phyloP scores from a whole-genome alignment of 2,797 vertebrate genomes.

The Perodicticus potto region DNA sequence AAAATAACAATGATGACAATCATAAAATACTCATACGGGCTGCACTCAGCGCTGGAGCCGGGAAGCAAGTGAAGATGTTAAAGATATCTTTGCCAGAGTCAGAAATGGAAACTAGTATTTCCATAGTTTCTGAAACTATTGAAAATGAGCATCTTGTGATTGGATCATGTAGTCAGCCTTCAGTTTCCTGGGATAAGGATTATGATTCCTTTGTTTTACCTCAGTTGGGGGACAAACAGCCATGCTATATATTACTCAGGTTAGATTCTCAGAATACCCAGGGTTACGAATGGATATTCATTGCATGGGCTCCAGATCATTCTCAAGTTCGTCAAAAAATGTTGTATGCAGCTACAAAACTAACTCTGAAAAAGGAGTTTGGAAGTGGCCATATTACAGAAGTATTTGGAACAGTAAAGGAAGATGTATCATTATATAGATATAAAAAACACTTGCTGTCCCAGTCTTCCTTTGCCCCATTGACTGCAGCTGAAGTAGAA shows the following conservation, averaged over 20 bases:
- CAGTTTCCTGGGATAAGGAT: constrained; percentile 95
- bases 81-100: constrained; percentile 94
- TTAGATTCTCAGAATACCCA: constrained; percentile 97
- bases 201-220: constrained; percentile 94
- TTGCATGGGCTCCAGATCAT: constrained; percentile 97
- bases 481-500: too few relatives aligned
- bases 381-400: constrained; percentile 96
- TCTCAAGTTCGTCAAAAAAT: constrained; percentile 97
- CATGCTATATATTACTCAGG: constrained; percentile 96
- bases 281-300: constrained; percentile 98
- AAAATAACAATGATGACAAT: background rate
- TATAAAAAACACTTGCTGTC: too few relatives aligned
- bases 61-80: constrained; percentile 94
- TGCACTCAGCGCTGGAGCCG: too few relatives aligned
- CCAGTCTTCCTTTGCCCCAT: too few relatives aligned
- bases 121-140: constrained; percentile 95
- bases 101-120: constrained; percentile 91
- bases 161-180: constrained; percentile 90
- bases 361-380: constrained; percentile 97
- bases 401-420: constrained; percentile 95
- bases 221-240: constrained; percentile 93
- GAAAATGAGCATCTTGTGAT: constrained; percentile 95
- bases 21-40: too few relatives aligned
- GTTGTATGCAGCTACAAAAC: constrained; percentile 98
- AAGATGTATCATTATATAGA: too few relatives aligned